Evolutionary conservation across 37 sponge, comb jelly and placozoan species (phyloP).

Genomic region (Ianthella basta): DNA sequence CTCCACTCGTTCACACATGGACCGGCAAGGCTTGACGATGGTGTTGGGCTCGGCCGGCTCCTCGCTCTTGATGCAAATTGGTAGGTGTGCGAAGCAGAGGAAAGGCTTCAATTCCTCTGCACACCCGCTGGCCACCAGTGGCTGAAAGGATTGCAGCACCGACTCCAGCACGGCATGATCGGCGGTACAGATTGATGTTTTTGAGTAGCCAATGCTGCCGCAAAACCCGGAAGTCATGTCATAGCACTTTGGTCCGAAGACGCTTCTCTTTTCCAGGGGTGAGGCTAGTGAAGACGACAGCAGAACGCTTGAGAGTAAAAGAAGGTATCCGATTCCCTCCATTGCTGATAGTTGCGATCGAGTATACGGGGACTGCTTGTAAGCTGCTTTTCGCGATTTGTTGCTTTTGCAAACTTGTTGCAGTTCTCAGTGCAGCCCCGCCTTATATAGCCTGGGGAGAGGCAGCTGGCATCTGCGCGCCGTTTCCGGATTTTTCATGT

Average conservation of each 20-base stretch:
- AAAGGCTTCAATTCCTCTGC: not conserved
- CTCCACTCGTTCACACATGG: not conserved
- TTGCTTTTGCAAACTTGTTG: no score
- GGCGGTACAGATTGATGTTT: not conserved
- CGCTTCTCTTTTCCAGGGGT: not conserved
- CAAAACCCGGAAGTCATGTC: conserved; percentile 3
- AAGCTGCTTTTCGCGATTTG: no score
- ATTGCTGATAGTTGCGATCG: no score
- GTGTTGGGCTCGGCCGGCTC: not conserved
- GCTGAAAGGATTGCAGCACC: not conserved
- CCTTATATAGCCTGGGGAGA: no score
- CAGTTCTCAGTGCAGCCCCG: no score
- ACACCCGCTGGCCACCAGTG: not conserved
- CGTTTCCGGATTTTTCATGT: no score
- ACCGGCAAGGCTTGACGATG: not conserved
- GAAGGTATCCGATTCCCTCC: no score
- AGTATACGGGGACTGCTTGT: no score
- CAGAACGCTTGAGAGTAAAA: no score
- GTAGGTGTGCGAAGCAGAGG: conserved; percentile 20
- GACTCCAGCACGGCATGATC: not conserved
- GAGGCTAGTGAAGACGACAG: no score
- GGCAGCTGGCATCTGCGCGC: no score
- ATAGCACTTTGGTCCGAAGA: not conserved
- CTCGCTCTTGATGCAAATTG: not conserved
- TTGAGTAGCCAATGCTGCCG: not conserved